These are phyloP conservation scores for Hydriomena furcata DNA, from an alignment of 2,888 invertebrate species.

Conservation along the genomic window DNA sequence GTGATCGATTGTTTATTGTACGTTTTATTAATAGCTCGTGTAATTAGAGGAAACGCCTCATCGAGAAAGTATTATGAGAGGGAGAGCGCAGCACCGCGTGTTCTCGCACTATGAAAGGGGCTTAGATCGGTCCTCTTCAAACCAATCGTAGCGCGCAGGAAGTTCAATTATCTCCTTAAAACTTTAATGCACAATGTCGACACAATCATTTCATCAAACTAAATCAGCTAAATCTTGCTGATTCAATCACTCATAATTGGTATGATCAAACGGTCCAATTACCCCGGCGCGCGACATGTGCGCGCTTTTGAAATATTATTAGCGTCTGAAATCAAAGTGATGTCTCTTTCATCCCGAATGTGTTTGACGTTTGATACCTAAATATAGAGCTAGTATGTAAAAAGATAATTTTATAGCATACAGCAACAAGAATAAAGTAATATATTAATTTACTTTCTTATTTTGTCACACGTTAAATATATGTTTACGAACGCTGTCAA, in stretches of 20 bases:
- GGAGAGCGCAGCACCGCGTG: constrained; percentile 31
- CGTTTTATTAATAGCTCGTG: constrained; percentile 77
- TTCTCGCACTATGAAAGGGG: constrained; percentile 68
- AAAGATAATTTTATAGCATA: neutral
- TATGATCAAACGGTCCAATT: constrained; percentile 68
- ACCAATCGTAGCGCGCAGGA: constrained; percentile 75
- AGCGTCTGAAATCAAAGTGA: constrained; percentile 29
- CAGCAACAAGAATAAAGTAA: neutral
- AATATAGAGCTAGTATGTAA: constrained; percentile 1
- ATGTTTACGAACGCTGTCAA: constrained; percentile 44
- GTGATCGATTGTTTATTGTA: constrained; percentile 66
- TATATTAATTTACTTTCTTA: neutral
- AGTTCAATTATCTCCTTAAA: constrained; percentile 82
- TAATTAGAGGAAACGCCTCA: constrained; percentile 81
- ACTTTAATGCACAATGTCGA: constrained; percentile 77
- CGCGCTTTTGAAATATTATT: constrained; percentile 31
- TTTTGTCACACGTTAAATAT: constrained; percentile 5
- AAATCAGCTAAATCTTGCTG: constrained; percentile 72
- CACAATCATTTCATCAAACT: constrained; percentile 81
- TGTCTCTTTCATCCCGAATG: constrained; percentile 26
- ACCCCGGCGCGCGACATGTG: constrained; percentile 40
- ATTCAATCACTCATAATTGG: constrained; percentile 71
- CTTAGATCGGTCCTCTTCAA: constrained; percentile 61
- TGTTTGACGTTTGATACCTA: constrained; percentile 16
- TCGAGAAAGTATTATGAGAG: constrained; percentile 60